Evolutionary conservation across 2,888 invertebrate species (phyloP), one percentile per base, ranked within the genome.

Genomic region (Eupithecia exiguata): DNA sequence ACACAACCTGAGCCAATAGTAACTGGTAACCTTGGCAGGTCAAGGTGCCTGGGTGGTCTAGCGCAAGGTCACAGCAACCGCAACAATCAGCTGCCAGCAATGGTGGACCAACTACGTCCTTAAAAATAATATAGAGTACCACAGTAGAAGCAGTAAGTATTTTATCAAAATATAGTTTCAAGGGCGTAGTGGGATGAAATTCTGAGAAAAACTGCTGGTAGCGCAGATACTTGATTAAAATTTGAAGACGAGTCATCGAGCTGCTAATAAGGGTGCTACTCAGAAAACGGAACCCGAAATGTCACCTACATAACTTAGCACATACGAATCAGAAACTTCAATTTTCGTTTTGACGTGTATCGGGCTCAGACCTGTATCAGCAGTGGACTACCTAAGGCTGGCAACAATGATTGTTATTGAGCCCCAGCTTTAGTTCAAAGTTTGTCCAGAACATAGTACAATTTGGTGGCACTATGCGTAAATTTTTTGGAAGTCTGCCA

Each of bases 21-120:
- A 84, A 85, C 81, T 84, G 85, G 81, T 88, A 87, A 89, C 90
- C 90, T 87, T 86, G 83, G 72, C 79, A 77, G 68, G 71, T 58
- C 71, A 71, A 71, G 70, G 74, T 70, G 70, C 70, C 82, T 77
- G 78, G 81, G 83, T 84, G 84, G 85, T 83, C 86, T 82, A 77
- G 74, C 68, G 77, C 86, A 88, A 91, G 89, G 89, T 84, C 88
- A 82, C 77, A 9, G 69, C 40, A n/a, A 72, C 72, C 70, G 72
- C 79, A 76, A 71, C 76, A 65, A 36, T 84, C 79, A 80, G 77
- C 76, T 78, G 78, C 80, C 77, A 77, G 75, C 74, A 73, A 77
- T 76, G 38, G n/a, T 36, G 10, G n/a, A 79, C 76, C 72, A 69
- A 75, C 76, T 75, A 70, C 67, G 67, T 69, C 68, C 74, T 75